A percentile compares a stretch with the other conserved stretches of the same genome.
Evolutionary conservation across 2,797 vertebrate genomes (phyloP).

Genomic region (Otolemur crassicaudatus): DNA sequence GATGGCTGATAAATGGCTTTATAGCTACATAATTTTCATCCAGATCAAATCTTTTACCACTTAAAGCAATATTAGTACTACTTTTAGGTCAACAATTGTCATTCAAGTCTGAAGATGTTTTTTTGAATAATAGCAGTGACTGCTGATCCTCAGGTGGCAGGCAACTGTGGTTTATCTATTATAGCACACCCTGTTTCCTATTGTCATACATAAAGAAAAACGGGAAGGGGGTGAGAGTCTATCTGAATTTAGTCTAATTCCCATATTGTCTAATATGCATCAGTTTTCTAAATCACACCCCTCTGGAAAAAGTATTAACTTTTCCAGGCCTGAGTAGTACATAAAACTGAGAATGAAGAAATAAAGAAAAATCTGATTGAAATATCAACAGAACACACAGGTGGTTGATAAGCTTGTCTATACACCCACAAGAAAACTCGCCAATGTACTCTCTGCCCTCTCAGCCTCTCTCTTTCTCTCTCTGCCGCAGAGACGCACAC

Average conservation of each 20-base stretch:
- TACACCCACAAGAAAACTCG: neutral
- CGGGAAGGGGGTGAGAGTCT: neutral
- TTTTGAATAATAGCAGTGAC: neutral
- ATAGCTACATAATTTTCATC: neutral
- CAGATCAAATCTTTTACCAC: neutral
- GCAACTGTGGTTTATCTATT: neutral
- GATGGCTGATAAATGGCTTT: neutral
- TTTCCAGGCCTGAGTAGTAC: neutral
- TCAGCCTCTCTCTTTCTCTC: neutral
- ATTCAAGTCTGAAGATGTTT: neutral
- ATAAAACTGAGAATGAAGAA: conserved; percentile 33
- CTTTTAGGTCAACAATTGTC: neutral
- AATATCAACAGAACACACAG: neutral
- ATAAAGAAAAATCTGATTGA: conserved; percentile 27
- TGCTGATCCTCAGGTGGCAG: neutral
- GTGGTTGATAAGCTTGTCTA: neutral
- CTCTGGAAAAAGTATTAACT: conserved; percentile 9
- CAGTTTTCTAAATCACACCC: conserved; percentile 1
- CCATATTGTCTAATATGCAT: neutral
- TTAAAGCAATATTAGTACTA: neutral
- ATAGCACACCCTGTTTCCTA: neutral
- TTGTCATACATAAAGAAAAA: neutral
- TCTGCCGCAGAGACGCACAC: neutral
- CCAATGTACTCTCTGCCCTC: neutral
- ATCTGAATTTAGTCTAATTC: neutral